A percentile compares a stretch with the other conserved stretches of the same genome.
Conservation (phyloP, 2,797 vertebrate genomes). For the Intellagama lesueurii region DNA sequence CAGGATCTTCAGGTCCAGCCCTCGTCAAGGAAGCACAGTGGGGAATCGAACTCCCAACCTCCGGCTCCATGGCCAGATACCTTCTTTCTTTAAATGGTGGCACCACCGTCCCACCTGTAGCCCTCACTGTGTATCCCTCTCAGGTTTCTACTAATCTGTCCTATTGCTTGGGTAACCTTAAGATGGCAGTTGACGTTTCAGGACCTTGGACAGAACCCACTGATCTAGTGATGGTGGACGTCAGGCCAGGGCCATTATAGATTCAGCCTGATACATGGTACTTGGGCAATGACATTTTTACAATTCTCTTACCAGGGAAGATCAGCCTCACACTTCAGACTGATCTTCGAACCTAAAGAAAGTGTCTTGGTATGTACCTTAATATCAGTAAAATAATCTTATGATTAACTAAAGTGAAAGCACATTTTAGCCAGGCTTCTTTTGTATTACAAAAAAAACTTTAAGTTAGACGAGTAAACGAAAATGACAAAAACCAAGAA, state of each 20-base stretch:
- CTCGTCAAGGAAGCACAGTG: too few species aligned
- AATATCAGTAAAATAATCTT: neutral
- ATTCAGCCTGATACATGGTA: neutral
- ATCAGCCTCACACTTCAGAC: neutral
- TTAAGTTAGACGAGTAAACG: conserved; percentile 19
- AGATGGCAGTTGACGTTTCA: neutral
- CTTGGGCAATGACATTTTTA: neutral
- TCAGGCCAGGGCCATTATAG: neutral
- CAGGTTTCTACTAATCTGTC: neutral
- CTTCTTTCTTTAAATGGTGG: too few species aligned
- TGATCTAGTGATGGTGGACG: neutral
- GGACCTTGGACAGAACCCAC: neutral
- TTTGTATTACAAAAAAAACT: neutral
- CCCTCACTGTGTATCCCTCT: too few species aligned
- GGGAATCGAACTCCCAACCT: too few species aligned
- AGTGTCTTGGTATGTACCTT: neutral
- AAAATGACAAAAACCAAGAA: conserved; percentile 26
- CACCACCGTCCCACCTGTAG: neutral
- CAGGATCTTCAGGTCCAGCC: too few species aligned
- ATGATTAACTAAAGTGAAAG: neutral
- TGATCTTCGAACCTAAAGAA: neutral
- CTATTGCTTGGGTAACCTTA: neutral
- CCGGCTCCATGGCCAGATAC: too few species aligned
- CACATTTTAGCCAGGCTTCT: neutral
- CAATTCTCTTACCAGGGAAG: neutral